These are phyloP conservation scores for Lagenorhynchus albirostris DNA, from an alignment of 2,113 vertebrate species.

Conservation along the genomic window DNA sequence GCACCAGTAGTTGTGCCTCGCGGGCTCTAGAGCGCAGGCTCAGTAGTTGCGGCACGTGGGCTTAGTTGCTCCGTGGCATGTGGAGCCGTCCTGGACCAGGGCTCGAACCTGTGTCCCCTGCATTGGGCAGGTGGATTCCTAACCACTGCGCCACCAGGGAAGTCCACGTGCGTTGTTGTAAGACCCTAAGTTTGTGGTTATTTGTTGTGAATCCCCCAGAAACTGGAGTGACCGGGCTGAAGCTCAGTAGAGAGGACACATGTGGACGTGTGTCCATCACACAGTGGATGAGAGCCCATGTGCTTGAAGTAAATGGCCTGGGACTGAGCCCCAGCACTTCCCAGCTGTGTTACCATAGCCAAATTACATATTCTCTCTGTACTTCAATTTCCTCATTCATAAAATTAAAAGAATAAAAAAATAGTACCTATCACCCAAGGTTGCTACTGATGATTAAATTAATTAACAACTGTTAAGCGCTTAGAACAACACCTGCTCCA, in stretches of 20 bases:
- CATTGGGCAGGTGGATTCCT: too few species aligned
- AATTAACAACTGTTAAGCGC: not conserved
- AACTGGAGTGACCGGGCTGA: not conserved
- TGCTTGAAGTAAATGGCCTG: too few species aligned
- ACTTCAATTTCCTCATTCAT: not conserved
- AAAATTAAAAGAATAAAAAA: not conserved
- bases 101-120: too few species aligned
- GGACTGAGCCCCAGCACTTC: not conserved
- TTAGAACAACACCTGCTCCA: not conserved
- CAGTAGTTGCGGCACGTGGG: too few species aligned
- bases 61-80: too few species aligned
- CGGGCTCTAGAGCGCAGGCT: too few species aligned
- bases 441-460: not conserved
- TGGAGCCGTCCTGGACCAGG: too few species aligned
- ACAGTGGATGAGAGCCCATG: fast-evolving
- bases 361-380: not conserved
- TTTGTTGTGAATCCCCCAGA: not conserved
- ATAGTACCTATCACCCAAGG: not conserved
- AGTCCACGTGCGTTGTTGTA: not conserved
- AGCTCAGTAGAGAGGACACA: not conserved
- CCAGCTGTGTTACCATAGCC: too few species aligned
- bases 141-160: too few species aligned
- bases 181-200: not conserved
- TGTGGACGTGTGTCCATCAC: not conserved
- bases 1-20: too few species aligned